Percentiles rank a stretch among this genome's conserved stretches.
Evolutionary conservation across 2,888 invertebrate species (phyloP).

Genomic region (Cephonodes hylas): DNA sequence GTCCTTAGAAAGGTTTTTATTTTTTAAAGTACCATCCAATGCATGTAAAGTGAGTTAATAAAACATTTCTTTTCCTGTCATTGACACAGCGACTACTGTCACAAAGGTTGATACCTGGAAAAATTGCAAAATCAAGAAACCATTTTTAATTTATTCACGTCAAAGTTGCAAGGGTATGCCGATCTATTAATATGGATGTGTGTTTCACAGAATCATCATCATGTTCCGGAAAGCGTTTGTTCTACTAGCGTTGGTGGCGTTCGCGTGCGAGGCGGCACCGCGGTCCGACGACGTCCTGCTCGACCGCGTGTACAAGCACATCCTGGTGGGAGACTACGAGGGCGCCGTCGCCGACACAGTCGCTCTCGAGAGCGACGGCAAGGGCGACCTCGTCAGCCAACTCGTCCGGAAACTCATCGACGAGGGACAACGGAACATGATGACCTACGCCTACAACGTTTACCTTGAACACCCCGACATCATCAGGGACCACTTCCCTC

Average conservation of each 20-base stretch:
- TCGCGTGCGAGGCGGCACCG: neutral
- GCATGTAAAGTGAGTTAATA: too few species aligned
- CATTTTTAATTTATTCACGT: too few species aligned
- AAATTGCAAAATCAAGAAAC: too few species aligned
- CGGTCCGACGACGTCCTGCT: neutral
- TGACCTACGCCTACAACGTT: constrained; percentile 3
- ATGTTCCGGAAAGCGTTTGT: neutral
- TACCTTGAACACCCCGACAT: neutral
- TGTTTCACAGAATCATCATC: neutral
- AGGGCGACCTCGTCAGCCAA: neutral
- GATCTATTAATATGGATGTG: neutral
- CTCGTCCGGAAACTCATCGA: neutral
- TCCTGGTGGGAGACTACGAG: neutral
- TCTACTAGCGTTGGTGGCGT: neutral
- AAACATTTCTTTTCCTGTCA: too few species aligned
- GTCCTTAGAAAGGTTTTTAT: too few species aligned
- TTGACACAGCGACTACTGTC: too few species aligned
- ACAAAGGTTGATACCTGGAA: too few species aligned
- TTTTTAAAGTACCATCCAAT: too few species aligned
- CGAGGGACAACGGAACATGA: neutral
- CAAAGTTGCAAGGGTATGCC: too few species aligned
- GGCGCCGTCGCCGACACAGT: neutral
- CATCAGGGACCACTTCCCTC: constrained; percentile 1
- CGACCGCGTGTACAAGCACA: neutral
- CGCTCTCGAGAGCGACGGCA: neutral